Base-by-base conservation (phyloP, 2,113 vertebrate genomes). In the Paratilapia polleni region DNA sequence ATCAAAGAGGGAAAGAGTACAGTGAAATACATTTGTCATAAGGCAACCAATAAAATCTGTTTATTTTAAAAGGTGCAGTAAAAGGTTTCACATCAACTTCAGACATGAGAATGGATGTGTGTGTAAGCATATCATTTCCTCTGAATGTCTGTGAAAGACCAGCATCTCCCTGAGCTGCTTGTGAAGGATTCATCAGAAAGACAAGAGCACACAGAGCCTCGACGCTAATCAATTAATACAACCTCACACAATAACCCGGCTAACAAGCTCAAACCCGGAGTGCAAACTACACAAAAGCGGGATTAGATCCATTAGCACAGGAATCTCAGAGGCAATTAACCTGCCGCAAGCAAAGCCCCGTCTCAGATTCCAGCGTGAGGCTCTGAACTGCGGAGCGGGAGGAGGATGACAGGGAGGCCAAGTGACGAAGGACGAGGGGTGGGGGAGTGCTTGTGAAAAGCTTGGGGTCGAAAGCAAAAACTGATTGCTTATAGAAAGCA, bases 311-410 rank as follows among this genome's bases (percentile, higher is more conserved):
- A 88, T 88, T 91, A 91, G 89, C 14, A 38, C 28, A 62, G 87
- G 86, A 87, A 91, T 91, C 83, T 89, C 83, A 12, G 83, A 88
- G 61, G 83, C 88, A 85, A 91, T 92, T 92, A 91, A 91, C 91
- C 89, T 84, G 78, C 76, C 5, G 13, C 22, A 49, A 77, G 85
- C 70, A 85, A 84, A 91, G 78, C 68, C 81, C 74, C 4, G 75
- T 81, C 84, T 90, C 86, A 77, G 79, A 88, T 90, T 89, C 89
- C 90, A 77, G 78, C 56, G 61, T 62, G 81, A 80, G 80, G 88
- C 59, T 63, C 79, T 76, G 9, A 58, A 22, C 17, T 0, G 81
- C 28, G 14, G 70, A 74, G 78, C 11, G 1, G 68, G 64, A 56
- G 77, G 70, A 59, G 73, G 49, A 77, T 41, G 81, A 76, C 4